phyloP scores from a whole-genome alignment of 2,888 invertebrate species.

The Epistrophe grossulariae region DNA sequence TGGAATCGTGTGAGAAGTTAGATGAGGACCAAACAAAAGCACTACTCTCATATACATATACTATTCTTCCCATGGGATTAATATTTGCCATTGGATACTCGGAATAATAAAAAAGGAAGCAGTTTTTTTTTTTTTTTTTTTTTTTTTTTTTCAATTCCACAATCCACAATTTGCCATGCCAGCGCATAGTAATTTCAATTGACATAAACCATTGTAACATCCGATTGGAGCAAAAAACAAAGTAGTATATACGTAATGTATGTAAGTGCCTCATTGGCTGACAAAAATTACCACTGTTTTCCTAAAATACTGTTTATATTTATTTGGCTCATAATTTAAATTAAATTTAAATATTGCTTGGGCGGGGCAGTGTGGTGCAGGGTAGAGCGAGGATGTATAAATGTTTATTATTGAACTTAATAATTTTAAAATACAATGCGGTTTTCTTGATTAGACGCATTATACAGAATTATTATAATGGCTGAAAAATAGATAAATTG shows the following conservation, averaged over 20 bases:
- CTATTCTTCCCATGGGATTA: conserved; percentile 46
- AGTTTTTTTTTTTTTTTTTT: background rate
- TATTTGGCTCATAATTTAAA: conserved; percentile 61
- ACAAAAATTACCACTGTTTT: conserved; percentile 26
- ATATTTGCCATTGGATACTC: conserved; percentile 54
- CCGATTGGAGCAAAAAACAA: conserved; percentile 24
- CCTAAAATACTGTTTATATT: conserved; percentile 48
- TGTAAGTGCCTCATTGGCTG: conserved; percentile 54
- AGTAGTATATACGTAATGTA: background rate
- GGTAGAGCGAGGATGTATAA: background rate
- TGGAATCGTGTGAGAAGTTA: conserved; percentile 42
- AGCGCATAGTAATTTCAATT: conserved; percentile 44
- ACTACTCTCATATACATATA: background rate
- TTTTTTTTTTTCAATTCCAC: conserved; percentile 10
- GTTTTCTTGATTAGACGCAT: background rate
- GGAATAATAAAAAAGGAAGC: conserved; percentile 52
- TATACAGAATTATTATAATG: no score
- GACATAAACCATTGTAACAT: conserved; percentile 51
- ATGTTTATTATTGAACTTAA: conserved; percentile 55
- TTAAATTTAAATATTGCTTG: conserved; percentile 53
- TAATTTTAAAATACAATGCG: conserved; percentile 31
- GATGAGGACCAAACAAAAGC: conserved; percentile 10
- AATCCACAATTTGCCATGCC: conserved; percentile 15
- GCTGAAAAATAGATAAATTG: no score
- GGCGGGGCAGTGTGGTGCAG: background rate